Evolutionary conservation across 2,113 vertebrate genomes (phyloP), one percentile per base, ranked within the genome.

Genomic region (Oncorhynchus mykiss): DNA sequence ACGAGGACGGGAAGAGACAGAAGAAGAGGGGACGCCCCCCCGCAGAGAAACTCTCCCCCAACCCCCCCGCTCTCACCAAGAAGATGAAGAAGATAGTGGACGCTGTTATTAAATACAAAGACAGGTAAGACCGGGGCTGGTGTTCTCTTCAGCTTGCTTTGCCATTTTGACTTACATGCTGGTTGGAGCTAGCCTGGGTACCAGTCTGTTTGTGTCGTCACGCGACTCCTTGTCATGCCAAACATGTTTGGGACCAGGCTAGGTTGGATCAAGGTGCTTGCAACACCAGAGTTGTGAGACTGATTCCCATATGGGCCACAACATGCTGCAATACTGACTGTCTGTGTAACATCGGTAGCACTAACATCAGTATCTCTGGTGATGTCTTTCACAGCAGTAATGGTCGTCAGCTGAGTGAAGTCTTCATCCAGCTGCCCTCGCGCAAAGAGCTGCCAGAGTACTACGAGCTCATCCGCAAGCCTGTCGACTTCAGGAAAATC

Each of bases 61-160:
- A 99, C 82, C 97, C 97, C 0, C 95, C 95, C 0, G 91, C 92
- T 71, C 95, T 99, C 81, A 96, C 96, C 78, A 97, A 96, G 83
- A 99, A 99, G 77, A 99, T 99, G 97, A 95, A 91, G 91, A 99
- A 98, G 84, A 96, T 96, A 0, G 96, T 99, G 70, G 97, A 98
- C 0, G 95, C 96, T 0, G 97, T 99, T 51, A 96, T 99, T 86
- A 98, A 97, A 79, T 99, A 98, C 77, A 98, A 98, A 84, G 97
- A 99, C 93, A 96, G 96, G 97, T 98, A 73, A 88, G 83, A 48
- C 67, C n/a, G 45, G 7, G 18, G n/a, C 59, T 7, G 22, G 49
- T 51, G 9, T 51, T 16, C 49, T 51, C 49, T 14, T 51, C 3
- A 16, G 14, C 49, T 16, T 51, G 49, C 49, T 51, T 4, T 51